Evolutionary conservation across 2,797 vertebrate species (phyloP).

Genomic region (Pseudocheirus occidentalis): DNA sequence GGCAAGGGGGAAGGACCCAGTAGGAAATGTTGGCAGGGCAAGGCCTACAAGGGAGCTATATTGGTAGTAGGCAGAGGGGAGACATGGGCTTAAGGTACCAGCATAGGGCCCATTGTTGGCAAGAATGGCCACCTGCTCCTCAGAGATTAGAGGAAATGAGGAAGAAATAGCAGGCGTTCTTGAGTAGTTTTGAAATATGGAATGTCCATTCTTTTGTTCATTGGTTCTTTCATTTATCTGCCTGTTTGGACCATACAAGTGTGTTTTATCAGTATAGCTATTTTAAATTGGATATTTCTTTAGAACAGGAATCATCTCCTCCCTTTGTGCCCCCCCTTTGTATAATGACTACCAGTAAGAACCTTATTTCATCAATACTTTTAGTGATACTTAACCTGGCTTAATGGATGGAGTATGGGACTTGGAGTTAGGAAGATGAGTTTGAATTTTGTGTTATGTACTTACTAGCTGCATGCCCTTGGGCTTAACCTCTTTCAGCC

Average conservation of each 20-base stretch:
- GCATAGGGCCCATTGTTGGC: neutral
- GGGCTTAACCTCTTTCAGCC: neutral
- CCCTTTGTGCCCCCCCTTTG: no score
- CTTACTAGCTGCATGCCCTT: neutral
- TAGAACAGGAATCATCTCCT: neutral
- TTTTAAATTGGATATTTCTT: neutral
- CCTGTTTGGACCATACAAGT: neutral
- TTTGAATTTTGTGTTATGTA: neutral
- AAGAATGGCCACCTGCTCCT: neutral
- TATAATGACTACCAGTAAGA: neutral
- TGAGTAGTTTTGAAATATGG: neutral
- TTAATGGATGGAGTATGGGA: neutral
- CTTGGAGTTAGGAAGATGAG: neutral
- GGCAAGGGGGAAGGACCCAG: neutral
- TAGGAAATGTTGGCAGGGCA: neutral
- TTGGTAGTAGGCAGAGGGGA: neutral
- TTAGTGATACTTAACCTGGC: neutral
- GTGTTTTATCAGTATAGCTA: neutral
- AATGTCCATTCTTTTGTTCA: neutral
- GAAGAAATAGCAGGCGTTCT: neutral
- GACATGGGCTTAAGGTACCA: neutral
- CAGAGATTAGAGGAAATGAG: neutral
- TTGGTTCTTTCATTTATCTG: neutral
- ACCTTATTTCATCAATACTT: neutral
- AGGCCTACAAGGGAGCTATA: neutral